These are phyloP conservation scores for Erpetoichthys calabaricus DNA, from an alignment of 2,797 vertebrate genomes.

Conservation along the genomic window DNA sequence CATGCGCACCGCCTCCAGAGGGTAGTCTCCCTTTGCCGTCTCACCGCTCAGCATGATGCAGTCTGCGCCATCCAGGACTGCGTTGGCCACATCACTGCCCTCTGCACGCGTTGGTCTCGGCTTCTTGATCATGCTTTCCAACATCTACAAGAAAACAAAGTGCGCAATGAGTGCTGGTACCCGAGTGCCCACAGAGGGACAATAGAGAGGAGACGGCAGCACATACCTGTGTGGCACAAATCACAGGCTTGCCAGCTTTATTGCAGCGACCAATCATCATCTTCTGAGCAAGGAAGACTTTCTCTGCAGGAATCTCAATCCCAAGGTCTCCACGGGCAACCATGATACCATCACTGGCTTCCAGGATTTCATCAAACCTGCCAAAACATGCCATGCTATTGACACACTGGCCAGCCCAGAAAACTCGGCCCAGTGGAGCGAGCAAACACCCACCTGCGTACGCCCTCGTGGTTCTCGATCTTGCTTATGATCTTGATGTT, in stretches of 20 bases:
- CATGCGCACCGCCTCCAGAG: slow-evolving; percentile 88
- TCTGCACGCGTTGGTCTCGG: slow-evolving; percentile 85
- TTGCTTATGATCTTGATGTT: slow-evolving; percentile 98
- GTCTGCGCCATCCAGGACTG: slow-evolving; percentile 56
- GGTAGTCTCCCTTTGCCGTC: slow-evolving; percentile 93
- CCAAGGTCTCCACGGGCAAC: slow-evolving; percentile 92
- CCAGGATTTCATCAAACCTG: slow-evolving; percentile 96
- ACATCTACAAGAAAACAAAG: slow-evolving; percentile 55
- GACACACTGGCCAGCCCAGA: background rate
- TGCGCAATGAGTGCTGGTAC: background rate
- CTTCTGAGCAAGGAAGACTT: slow-evolving; percentile 94
- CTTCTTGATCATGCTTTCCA: slow-evolving; percentile 98
- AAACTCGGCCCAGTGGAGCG: background rate
- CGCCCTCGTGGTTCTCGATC: slow-evolving; percentile 93
- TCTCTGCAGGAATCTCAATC: slow-evolving; percentile 93
- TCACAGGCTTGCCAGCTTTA: slow-evolving; percentile 86
- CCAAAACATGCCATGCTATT: background rate
- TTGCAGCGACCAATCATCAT: slow-evolving; percentile 99
- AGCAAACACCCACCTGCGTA: slow-evolving; percentile 62
- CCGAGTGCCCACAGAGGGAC: background rate
- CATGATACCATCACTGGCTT: slow-evolving; percentile 96
- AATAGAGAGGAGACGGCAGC: rapidly evolving
- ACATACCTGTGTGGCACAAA: slow-evolving; percentile 86
- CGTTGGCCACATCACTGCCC: slow-evolving; percentile 70
- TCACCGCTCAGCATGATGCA: slow-evolving; percentile 94